Percentiles rank a stretch among this genome's conserved stretches.
These are phyloP conservation scores for Piscicola geometra DNA, from an alignment of 2,888 invertebrate species.

Conservation along the genomic window DNA sequence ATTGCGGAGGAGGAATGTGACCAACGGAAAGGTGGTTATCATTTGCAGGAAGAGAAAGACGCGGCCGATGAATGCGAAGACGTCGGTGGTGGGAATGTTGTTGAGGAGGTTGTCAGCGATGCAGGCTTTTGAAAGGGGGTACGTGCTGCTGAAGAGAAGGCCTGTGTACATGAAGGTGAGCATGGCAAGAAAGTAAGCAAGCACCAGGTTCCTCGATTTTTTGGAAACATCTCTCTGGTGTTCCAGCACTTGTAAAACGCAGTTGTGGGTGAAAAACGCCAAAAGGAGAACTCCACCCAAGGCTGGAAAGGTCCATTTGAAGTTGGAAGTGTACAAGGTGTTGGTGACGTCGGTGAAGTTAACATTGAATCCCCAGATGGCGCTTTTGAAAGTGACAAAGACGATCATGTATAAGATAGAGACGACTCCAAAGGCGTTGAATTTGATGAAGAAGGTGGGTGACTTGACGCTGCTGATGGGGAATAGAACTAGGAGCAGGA, in stretches of 20 bases:
- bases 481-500: conserved; percentile 70
- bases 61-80: conserved; percentile 74
- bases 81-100: conserved; percentile 76
- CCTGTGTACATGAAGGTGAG: background rate
- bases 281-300: conserved; percentile 64
- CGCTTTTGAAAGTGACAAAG: conserved; percentile 72
- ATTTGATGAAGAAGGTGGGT: conserved; percentile 84
- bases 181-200: background rate
- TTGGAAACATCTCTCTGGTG: conserved; percentile 76
- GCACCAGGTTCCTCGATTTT: conserved; percentile 59
- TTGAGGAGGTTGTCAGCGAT: conserved; percentile 71
- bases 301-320: conserved; percentile 56
- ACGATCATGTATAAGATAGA: conserved; percentile 73
- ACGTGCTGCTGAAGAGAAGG: background rate
- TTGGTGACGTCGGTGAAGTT: conserved; percentile 53
- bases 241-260: conserved; percentile 77
- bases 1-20: conserved; percentile 75
- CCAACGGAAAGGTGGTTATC: conserved; percentile 78
- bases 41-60: conserved; percentile 79
- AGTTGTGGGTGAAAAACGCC: conserved; percentile 87
- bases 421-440: conserved; percentile 79
- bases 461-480: conserved; percentile 79
- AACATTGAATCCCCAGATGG: conserved; percentile 72
- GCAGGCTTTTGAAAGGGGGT: background rate
- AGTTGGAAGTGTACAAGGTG: background rate